Evolutionary conservation across 2,113 vertebrate species (phyloP).

Genomic region (Danio rerio): DNA sequence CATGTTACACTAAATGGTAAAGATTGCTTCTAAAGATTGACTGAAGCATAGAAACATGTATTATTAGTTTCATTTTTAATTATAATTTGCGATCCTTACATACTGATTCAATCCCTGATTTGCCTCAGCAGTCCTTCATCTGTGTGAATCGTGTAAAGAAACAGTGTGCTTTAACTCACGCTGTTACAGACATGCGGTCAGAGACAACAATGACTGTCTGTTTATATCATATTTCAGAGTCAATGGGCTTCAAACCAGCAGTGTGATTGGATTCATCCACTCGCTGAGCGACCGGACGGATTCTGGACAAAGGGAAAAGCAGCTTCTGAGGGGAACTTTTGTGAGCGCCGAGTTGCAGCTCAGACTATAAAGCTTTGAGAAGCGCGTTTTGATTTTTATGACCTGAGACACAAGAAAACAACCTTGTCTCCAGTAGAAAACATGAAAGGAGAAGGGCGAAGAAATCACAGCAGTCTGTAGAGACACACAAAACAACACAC

Average conservation of each 20-base stretch:
- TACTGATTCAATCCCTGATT: background rate
- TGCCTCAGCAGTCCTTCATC: background rate
- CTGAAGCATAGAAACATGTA: background rate
- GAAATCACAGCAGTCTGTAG: background rate
- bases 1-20: background rate
- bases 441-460: background rate
- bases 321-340: background rate
- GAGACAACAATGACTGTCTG: slow-evolving; percentile 12
- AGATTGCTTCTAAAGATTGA: background rate
- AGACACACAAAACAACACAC: background rate
- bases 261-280: background rate
- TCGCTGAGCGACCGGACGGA: background rate
- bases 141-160: background rate
- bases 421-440: background rate
- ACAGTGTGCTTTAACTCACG: background rate
- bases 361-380: background rate
- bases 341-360: background rate
- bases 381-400: slow-evolving; percentile 3
- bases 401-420: slow-evolving; percentile 2
- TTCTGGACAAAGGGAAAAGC: slow-evolving; percentile 1
- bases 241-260: slow-evolving; percentile 17
- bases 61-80: background rate
- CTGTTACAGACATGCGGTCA: background rate
- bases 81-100: background rate
- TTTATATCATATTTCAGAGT: slow-evolving; percentile 6